Base-by-base conservation (phyloP, 2,113 vertebrate species). In the Gymnobelideus leadbeateri region DNA sequence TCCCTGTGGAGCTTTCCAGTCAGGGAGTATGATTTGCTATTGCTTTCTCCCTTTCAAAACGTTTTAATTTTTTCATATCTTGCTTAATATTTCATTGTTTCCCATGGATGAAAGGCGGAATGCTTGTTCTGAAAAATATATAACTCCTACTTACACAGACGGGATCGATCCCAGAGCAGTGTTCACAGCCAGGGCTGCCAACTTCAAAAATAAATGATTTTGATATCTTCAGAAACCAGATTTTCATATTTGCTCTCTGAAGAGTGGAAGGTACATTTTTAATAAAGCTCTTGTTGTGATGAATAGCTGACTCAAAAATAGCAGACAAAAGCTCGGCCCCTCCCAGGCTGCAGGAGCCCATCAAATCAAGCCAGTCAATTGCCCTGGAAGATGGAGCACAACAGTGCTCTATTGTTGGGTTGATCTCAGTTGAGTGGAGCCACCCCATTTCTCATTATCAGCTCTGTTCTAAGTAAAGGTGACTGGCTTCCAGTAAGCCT, bases 51-150 rank as follows among this genome's bases (percentile, higher is more conserved):
- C 52, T 93, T 98, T 98, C 92, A 95, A 96, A 98, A 97, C 1
- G 21, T 49, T 96, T 97, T 52, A 91, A 94, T 94, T 97, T 97
- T 98, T 98, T 97, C 16, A 95, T 93, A 90, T 3, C 21, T 1
- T 92, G 46, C 97, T 98, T 97, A 98, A 96, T 98, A 98, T 98
- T 98, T 97, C 37, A 97, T 96, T 97, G 94, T 98, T 97, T 98
- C 92, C 91, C 94, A 23, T 93, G 55, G 91, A 97, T 96, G 95
- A 98, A 98, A 98, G 89, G 94, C 95, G 89, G 93, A 95, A 95
- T 84, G 7, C 94, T 94, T 95, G 89, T 96, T 94, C 94, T 95
- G 94, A 94, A 95, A 96, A 97, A 96, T 52, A 93, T 10, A 93
- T 89, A 96, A 97, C 31, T 93, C 2, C 0, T 6, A 77, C 92